Conservation (phyloP, 2,888 invertebrate species). For the Leucoptera coffeella region DNA sequence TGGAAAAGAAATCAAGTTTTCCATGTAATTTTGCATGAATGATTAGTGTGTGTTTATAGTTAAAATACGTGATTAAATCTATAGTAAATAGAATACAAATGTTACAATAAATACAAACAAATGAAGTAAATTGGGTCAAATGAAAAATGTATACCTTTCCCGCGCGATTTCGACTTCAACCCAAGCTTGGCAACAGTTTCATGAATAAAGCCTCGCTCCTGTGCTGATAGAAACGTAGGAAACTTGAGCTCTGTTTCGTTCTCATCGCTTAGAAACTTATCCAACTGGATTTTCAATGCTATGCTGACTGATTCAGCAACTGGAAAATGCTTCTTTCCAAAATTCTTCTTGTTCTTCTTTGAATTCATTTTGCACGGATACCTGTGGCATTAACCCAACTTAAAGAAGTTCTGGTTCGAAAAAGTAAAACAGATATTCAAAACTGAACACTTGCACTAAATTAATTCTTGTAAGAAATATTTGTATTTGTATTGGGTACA, state of each 20-base stretch:
- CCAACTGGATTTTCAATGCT: conserved; percentile 39
- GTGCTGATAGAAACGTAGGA: conserved; percentile 68
- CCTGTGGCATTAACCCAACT: no score
- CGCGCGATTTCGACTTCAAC: conserved; percentile 74
- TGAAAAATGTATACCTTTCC: conserved; percentile 53
- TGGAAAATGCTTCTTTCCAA: conserved; percentile 37
- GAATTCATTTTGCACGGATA: conserved; percentile 38
- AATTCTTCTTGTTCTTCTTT: conserved; percentile 29
- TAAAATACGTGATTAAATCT: no score
- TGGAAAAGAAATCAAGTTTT: conserved; percentile 43
- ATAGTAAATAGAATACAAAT: no score
- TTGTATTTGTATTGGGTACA: no score
- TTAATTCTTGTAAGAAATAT: no score
- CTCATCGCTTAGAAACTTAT: conserved; percentile 38
- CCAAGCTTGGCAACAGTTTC: conserved; percentile 61
- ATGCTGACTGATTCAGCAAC: conserved; percentile 46
- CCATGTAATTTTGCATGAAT: no score
- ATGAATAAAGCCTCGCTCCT: conserved; percentile 77
- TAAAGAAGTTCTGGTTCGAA: no score
- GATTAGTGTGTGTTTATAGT: no score
- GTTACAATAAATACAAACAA: no score
- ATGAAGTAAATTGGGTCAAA: background rate
- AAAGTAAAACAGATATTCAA: no score
- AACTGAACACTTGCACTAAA: no score
- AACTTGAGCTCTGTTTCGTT: conserved; percentile 53